These are phyloP conservation scores for Homarus gammarus DNA, from an alignment of 2,888 invertebrate genomes.

Conservation along the genomic window DNA sequence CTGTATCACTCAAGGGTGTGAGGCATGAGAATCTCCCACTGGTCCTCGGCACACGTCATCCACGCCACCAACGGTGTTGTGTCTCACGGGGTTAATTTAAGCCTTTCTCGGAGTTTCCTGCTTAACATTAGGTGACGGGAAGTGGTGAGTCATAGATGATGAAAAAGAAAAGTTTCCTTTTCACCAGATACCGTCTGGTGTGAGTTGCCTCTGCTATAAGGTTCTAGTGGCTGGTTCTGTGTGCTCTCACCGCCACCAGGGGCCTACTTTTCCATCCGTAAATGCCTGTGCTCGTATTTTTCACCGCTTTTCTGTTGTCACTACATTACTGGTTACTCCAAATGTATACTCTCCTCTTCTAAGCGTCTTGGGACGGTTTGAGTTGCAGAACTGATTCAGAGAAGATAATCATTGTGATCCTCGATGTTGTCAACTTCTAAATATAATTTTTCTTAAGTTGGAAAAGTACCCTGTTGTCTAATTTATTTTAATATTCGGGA, in stretches of 20 bases:
- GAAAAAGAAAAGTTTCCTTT: background rate
- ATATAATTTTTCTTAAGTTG: background rate
- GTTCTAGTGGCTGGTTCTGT: background rate
- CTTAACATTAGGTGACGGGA: background rate
- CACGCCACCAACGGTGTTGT: background rate
- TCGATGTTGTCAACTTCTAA: background rate
- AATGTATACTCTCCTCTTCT: background rate
- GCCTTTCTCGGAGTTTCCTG: background rate
- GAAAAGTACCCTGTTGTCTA: too few species aligned
- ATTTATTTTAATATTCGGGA: too few species aligned
- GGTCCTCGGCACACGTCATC: background rate
- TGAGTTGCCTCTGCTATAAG: background rate
- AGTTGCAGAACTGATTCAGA: background rate
- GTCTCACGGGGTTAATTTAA: background rate
- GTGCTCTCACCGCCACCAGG: background rate
- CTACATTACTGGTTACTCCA: background rate
- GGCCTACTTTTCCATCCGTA: background rate
- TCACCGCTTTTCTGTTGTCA: background rate
- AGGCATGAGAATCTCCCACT: too few species aligned
- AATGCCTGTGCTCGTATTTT: background rate
- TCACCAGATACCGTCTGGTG: background rate
- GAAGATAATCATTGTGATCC: background rate
- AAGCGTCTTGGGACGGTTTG: background rate
- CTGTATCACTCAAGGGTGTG: background rate
- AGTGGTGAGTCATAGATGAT: background rate